These are phyloP conservation scores for Trichomalopsis sarcophagae DNA, from an alignment of 1,140 invertebrate species.

Conservation along the genomic window DNA sequence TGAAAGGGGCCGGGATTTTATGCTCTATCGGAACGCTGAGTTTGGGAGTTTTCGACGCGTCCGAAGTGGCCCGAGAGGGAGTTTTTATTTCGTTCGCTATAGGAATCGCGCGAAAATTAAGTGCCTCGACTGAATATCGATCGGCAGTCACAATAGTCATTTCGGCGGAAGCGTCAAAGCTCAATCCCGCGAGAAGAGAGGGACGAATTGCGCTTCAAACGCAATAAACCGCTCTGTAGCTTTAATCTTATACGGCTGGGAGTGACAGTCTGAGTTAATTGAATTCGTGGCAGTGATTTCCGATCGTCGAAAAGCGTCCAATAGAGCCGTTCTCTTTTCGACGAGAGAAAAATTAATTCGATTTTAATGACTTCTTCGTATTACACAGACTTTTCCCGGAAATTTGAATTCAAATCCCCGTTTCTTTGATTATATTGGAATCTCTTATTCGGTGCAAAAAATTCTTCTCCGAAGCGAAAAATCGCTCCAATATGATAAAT, in stretches of 20 bases:
- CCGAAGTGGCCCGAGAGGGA: too few relatives aligned
- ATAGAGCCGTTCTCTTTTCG: not conserved
- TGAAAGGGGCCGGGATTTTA: not conserved
- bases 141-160: not conserved
- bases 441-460: too few relatives aligned
- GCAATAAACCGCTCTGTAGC: not conserved
- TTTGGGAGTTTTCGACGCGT: not conserved
- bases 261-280: constrained; percentile 1
- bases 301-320: not conserved
- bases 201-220: not conserved
- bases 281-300: not conserved
- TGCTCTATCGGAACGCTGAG: not conserved
- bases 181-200: not conserved
- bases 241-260: not conserved
- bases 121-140: not conserved
- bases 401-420: too few relatives aligned
- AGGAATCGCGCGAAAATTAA: too few relatives aligned
- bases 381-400: not conserved
- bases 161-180: not conserved
- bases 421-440: too few relatives aligned
- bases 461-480: not conserved
- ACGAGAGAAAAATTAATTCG: not conserved
- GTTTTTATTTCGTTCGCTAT: too few relatives aligned
- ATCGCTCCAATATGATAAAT: not conserved
- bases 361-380: too few relatives aligned